Evolutionary conservation across 1,140 invertebrate genomes (phyloP).

Genomic region (Drosophila biarmipes): DNA sequence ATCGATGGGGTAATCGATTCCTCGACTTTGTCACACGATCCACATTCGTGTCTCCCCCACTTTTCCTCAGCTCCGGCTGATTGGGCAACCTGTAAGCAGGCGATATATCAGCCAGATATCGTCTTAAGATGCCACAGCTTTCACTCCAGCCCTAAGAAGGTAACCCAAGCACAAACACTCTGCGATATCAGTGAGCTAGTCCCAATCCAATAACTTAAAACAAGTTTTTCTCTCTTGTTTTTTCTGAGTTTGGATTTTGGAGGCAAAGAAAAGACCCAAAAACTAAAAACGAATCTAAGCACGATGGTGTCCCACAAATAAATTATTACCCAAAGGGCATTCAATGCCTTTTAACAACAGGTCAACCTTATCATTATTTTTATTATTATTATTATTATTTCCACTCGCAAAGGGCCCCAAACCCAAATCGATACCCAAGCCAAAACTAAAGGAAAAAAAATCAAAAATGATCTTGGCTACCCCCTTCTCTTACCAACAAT

Average conservation of each 20-base stretch:
- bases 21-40: constrained; percentile 73
- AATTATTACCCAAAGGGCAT: constrained; percentile 84
- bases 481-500: constrained; percentile 25
- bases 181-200: constrained; percentile 41
- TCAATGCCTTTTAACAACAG: constrained; percentile 83
- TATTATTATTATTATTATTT: constrained; percentile 82
- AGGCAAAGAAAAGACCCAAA: constrained; percentile 44
- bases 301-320: constrained; percentile 75
- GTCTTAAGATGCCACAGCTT: constrained; percentile 63
- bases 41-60: constrained; percentile 51
- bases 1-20: constrained; percentile 49
- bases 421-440: constrained; percentile 65
- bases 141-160: constrained; percentile 54
- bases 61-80: constrained; percentile 9
- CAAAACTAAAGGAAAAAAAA: constrained; percentile 46
- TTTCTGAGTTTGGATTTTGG: neutral
- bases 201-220: constrained; percentile 75
- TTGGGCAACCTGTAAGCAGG: constrained; percentile 64
- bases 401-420: constrained; percentile 60
- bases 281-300: constrained; percentile 70
- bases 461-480: constrained; percentile 71
- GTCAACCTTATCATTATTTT: constrained; percentile 84
- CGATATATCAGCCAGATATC: constrained; percentile 74
- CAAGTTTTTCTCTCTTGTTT: constrained; percentile 57
- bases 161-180: constrained; percentile 34